phyloP scores from a whole-genome alignment of 2,888 invertebrate species.

The Tenthredo distinguenda region DNA sequence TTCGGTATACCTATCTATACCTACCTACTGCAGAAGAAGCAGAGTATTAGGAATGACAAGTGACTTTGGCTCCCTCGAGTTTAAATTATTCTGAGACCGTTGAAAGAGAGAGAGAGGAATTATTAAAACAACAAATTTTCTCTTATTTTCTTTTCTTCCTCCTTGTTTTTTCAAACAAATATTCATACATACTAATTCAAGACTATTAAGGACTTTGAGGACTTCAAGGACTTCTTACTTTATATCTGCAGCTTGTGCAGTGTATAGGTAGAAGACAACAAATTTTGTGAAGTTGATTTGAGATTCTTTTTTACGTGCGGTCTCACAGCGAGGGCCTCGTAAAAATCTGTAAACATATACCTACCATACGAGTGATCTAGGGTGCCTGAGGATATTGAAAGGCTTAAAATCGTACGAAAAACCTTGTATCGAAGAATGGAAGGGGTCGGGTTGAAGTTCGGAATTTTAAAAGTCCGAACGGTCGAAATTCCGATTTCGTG shows the following conservation, averaged over 20 bases:
- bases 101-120: background rate
- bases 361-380: background rate
- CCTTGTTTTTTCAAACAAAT: background rate
- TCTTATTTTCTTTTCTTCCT: background rate
- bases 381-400: constrained; percentile 20
- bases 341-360: constrained; percentile 21
- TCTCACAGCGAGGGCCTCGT: constrained; percentile 11
- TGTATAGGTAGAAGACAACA: background rate
- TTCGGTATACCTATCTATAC: background rate
- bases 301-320: background rate
- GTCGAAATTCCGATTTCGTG: no score
- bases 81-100: background rate
- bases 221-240: background rate
- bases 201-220: background rate
- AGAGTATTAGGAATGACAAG: constrained; percentile 23
- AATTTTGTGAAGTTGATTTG: constrained; percentile 1
- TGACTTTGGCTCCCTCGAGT: background rate
- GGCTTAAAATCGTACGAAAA: background rate
- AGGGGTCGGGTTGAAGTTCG: background rate
- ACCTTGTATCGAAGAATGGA: background rate
- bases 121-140: background rate
- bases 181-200: background rate
- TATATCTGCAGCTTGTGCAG: no score
- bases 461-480: no score
- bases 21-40: background rate